Percentiles rank a stretch among this genome's conserved stretches.
These are phyloP conservation scores for Melanitta fusca DNA, from an alignment of 2,797 vertebrate genomes.

Conservation along the genomic window DNA sequence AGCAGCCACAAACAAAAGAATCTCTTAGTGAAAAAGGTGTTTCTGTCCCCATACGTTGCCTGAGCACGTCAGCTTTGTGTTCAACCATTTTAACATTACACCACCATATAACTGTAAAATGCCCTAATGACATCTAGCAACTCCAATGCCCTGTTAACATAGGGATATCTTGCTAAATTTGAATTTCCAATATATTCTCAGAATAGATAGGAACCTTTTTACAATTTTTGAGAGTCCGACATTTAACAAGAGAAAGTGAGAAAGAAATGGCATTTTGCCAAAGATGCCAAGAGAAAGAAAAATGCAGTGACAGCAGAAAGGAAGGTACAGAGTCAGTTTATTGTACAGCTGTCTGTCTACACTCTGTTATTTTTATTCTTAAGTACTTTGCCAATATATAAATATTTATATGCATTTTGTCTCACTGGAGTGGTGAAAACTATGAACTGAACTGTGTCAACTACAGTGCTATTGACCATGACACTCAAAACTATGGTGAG, in stretches of 20 bases:
- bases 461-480: background rate
- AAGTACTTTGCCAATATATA: conserved; percentile 10
- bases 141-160: background rate
- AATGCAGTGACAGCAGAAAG: background rate
- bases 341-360: background rate
- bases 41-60: background rate
- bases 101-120: background rate
- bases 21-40: background rate
- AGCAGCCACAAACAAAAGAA: background rate
- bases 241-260: background rate
- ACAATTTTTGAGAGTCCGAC: background rate
- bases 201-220: background rate
- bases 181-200: background rate
- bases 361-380: background rate
- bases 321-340: conserved; percentile 19
- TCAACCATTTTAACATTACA: background rate
- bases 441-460: background rate
- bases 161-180: background rate
- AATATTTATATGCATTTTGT: conserved; percentile 23
- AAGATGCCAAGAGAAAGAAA: background rate
- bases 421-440: background rate
- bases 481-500: background rate
- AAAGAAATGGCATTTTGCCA: background rate
- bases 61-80: background rate
- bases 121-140: background rate